Conservation (phyloP, 2,797 vertebrate genomes). For the Bradypodion pumilum region DNA sequence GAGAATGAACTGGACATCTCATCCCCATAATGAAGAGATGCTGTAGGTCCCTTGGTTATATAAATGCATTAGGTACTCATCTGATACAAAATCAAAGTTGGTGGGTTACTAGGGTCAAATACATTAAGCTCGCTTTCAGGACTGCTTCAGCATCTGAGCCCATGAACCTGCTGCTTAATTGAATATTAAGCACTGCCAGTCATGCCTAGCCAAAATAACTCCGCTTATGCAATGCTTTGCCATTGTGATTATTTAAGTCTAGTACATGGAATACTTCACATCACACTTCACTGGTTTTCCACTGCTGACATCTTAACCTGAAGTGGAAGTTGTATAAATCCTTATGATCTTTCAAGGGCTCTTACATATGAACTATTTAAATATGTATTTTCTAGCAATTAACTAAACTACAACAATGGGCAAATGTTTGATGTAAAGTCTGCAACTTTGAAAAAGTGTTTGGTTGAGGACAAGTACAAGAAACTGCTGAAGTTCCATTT, state of each 20-base stretch:
- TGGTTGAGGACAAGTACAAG: conserved; percentile 4
- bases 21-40: conserved; percentile 51
- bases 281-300: conserved; percentile 69
- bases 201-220: conserved; percentile 55
- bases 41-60: conserved; percentile 48
- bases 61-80: conserved; percentile 63
- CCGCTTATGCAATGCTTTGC: conserved; percentile 69
- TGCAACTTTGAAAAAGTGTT: conserved; percentile 32
- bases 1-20: conserved; percentile 54
- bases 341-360: conserved; percentile 67
- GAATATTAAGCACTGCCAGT: conserved; percentile 71
- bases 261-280: conserved; percentile 72
- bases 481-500: conserved; percentile 38
- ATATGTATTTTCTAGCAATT: conserved; percentile 65
- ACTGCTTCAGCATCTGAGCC: conserved; percentile 64
- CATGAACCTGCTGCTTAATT: conserved; percentile 67
- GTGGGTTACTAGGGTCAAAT: conserved; percentile 65
- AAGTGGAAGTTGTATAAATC: conserved; percentile 71
- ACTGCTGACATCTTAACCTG: conserved; percentile 73
- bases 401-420: conserved; percentile 46
- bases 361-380: conserved; percentile 72
- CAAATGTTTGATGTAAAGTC: conserved; percentile 47
- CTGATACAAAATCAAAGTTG: conserved; percentile 71
- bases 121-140: conserved; percentile 71
- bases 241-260: conserved; percentile 67